Evolutionary conservation across 2,888 invertebrate genomes (phyloP), one percentile per base, ranked within the genome.

Genomic region (Epistrophe grossulariae): DNA sequence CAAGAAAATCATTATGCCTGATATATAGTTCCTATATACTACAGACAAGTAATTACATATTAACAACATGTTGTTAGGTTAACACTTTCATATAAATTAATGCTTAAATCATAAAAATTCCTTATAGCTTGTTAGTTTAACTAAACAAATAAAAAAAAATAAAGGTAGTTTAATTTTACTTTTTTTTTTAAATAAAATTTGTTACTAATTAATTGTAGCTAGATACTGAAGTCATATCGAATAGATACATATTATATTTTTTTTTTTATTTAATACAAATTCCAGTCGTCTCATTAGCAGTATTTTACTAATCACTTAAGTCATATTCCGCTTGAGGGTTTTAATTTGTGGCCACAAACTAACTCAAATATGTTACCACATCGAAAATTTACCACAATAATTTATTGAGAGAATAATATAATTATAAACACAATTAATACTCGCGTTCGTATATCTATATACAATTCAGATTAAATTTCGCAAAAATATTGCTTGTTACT

Each of bases 391-490:
- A 24, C 1, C 15, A 62, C 15, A 15, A 45, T n/a, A 48, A 48
- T 48, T 40, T 48, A 31, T 66, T 28, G n/a, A 31, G 15, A 31
- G 31, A 48, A 66, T 74, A 60, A 78, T 78, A 24, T 24, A 24
- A 24, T 24, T 24, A 24, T 81, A 71, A 68, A 35, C 24, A 59
- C 66, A 60, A 66, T 28, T 66, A 62, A 62, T 64, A 57, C 50
- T 52, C 17, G 17, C 17, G 17, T 0, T 9, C 31, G 31, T 35
- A 35, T 35, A 35, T 7, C 13, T 10, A 11, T 4, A 1, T 13
- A 52, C 60, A 68, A 73, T 73, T 70, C 40, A 60, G 59, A 78
- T 59, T 71, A 55, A 72, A 50, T 72, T 68, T 10, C 60, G 35
- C 72, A 19, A 38, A 48, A 50, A 4, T 13, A 38, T 77, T 40